Percentiles rank a stretch among this genome's conserved stretches.
Evolutionary conservation across 2,797 vertebrate genomes (phyloP).

Genomic region (Urophycis tenuis): DNA sequence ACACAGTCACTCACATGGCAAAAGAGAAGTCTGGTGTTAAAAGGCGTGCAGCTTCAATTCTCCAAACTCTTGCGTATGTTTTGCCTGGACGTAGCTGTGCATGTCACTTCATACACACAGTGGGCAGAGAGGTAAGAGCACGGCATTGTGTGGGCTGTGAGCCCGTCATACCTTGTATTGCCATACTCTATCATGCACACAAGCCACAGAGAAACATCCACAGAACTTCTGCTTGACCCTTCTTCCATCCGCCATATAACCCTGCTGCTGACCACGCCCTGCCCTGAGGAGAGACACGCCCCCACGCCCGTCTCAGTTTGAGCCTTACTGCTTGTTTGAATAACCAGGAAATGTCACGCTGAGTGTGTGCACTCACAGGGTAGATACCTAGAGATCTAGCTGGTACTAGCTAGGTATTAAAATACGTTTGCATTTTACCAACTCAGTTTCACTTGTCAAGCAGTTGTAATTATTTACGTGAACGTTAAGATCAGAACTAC

Average conservation of each 20-base stretch:
- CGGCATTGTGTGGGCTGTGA: constrained; percentile 55
- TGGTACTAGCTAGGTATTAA: background rate
- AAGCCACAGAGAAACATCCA: constrained; percentile 13
- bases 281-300: constrained; percentile 34
- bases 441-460: background rate
- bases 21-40: background rate
- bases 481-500: background rate
- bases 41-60: constrained; percentile 16
- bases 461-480: too few relatives aligned
- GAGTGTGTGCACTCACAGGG: background rate
- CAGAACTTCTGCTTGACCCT: constrained; percentile 30
- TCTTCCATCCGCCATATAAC: constrained; percentile 35
- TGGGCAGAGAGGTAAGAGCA: constrained; percentile 56
- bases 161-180: constrained; percentile 30
- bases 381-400: background rate
- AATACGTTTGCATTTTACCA: background rate
- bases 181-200: constrained; percentile 26
- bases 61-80: background rate
- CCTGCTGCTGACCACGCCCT: constrained; percentile 28
- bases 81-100: constrained; percentile 15
- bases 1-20: too few relatives aligned
- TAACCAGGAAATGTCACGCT: background rate
- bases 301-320: background rate
- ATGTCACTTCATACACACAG: constrained; percentile 19
- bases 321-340: background rate